Evolutionary conservation across 2,113 vertebrate species (phyloP), one percentile per base, ranked within the genome.

Genomic region (Chionomys nivalis): DNA sequence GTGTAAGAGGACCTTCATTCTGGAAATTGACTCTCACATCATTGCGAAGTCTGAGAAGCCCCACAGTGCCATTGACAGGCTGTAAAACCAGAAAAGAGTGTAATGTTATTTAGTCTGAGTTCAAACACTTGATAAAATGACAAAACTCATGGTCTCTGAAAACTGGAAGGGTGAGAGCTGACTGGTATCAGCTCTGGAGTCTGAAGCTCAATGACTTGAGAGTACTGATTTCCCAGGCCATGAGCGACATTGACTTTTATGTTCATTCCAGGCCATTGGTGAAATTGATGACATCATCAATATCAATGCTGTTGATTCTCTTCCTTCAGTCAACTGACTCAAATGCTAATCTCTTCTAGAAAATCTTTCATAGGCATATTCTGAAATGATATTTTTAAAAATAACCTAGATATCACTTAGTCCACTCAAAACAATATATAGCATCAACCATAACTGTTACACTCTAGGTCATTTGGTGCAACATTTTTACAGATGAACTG

Each of bases 111-210:
- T n/a, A 55, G 21, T 68, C 44, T 61, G 23, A 61, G 7, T 70
- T 36, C 33, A 47, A 26, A 36, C 2, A 39, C 19, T 78, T 87
- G 19, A 65, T 31, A 76, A 33, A 28, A 21, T 52, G 42, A 9
- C 8, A 1, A 26, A 42, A 14, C 26, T 72, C 7, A 24, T 2
- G 87, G 33, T 61, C 52, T 19, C 26, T 68, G 36, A 93, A 26
- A 86, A 42, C 7, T 9, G 10, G 47, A 23, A 23, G 9, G 24
- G 13, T n/a, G 0, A 19, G 4, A 16, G 4, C 1, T 26, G 1
- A 24, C 11, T 5, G 0, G 10, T 23, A 16, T 47, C 33, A 23
- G 1, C 14, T 17, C 10, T 49, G 19, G 26, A 70, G 11, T 70
- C 17, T 78, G 14, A 70, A 86, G 39, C 17, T 17, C 44, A 19